Percentiles rank a stretch among this genome's conserved stretches.
These are phyloP conservation scores for Cotesia chilonis DNA, from an alignment of 1,140 invertebrate genomes.

Conservation along the genomic window DNA sequence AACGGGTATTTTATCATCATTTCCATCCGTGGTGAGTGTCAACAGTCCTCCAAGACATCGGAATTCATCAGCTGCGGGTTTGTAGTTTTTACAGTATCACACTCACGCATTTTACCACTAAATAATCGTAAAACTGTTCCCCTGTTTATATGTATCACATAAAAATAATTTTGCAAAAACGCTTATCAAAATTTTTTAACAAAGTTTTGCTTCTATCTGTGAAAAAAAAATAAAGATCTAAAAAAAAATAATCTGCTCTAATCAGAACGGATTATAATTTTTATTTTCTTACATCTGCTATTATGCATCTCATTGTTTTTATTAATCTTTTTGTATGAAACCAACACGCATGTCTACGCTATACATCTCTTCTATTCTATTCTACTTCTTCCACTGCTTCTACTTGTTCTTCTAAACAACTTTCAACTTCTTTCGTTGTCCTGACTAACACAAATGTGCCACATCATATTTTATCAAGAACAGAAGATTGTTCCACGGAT, in stretches of 20 bases:
- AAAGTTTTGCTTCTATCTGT: too few relatives aligned
- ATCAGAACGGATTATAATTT: not conserved
- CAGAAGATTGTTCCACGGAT: conserved; percentile 4
- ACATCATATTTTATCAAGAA: conserved; percentile 1
- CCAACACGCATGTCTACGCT: conserved; percentile 39
- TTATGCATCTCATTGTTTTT: conserved; percentile 30
- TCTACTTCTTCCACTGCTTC: conserved; percentile 30
- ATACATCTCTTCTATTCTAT: conserved; percentile 29
- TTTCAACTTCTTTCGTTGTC: conserved; percentile 12
- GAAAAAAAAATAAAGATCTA: too few relatives aligned
- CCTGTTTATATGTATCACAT: too few relatives aligned
- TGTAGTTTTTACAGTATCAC: conserved; percentile 43
- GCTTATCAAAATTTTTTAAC: too few relatives aligned
- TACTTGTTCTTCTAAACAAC: conserved; percentile 5
- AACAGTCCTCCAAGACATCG: conserved; percentile 51
- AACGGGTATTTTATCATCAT: conserved; percentile 51
- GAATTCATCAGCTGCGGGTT: conserved; percentile 59
- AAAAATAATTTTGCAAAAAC: too few relatives aligned
- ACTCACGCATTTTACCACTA: conserved; percentile 22
- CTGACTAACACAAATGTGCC: conserved; percentile 1
- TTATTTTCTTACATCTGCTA: conserved; percentile 5
- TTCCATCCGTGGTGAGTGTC: conserved; percentile 48
- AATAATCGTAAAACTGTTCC: not conserved
- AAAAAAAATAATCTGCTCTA: not conserved
- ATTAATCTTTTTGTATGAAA: conserved; percentile 33